Evolutionary conservation across 2,888 invertebrate species (phyloP).

Genomic region (Hemicrepidius hirtus): DNA sequence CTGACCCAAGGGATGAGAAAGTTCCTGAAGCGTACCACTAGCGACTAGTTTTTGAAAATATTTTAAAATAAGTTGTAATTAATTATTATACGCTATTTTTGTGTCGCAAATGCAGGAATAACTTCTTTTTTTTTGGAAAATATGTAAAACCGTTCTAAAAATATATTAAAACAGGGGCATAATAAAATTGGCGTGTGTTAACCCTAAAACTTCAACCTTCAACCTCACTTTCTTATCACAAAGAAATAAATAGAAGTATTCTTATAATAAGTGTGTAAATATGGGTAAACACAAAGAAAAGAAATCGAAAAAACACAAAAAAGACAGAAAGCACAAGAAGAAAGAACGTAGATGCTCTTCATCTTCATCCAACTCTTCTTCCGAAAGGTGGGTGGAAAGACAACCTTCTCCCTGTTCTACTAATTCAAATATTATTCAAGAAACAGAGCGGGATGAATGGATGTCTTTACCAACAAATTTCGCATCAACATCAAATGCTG

Average conservation of each 20-base stretch:
- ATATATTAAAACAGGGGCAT: too few relatives aligned
- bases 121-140: too few relatives aligned
- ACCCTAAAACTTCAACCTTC: background rate
- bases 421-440: slow-evolving; percentile 57
- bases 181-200: background rate
- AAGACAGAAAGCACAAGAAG: slow-evolving; percentile 68
- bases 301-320: slow-evolving; percentile 71
- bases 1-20: too few relatives aligned
- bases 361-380: slow-evolving; percentile 62
- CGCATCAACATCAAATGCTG: slow-evolving; percentile 66
- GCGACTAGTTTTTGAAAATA: too few relatives aligned
- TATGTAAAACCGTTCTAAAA: too few relatives aligned
- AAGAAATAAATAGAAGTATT: too few relatives aligned
- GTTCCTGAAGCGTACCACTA: too few relatives aligned
- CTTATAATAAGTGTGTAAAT: background rate
- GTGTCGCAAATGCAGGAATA: too few relatives aligned
- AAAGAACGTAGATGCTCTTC: slow-evolving; percentile 53
- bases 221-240: background rate
- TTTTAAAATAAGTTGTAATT: too few relatives aligned
- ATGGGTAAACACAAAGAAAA: slow-evolving; percentile 63
- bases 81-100: too few relatives aligned
- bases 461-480: slow-evolving; percentile 79
- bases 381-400: slow-evolving; percentile 80
- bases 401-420: slow-evolving; percentile 51
- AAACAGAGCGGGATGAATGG: slow-evolving; percentile 83